Evolutionary conservation across 2,113 vertebrate genomes (phyloP), one percentile per base, ranked within the genome.

Genomic region (Pseudonaja textilis): DNA sequence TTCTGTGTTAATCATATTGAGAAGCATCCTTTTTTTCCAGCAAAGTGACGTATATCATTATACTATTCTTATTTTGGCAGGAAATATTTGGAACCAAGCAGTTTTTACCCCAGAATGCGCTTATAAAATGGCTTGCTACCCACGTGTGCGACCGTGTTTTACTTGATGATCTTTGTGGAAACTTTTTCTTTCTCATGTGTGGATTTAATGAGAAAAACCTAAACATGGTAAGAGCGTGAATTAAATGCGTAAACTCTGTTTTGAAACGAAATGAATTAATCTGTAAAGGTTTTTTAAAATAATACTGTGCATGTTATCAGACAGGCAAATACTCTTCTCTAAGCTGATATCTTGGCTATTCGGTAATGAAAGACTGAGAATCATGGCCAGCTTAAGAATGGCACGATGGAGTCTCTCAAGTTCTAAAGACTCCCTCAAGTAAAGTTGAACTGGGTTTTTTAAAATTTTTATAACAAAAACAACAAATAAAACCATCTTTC

Each of bases 171-270:
- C 96, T 99, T 91, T 99, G 99, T 64, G 99, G 98, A 92, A 99
- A 99, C 93, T 0, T 98, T 0, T 98, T 99, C 95, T 99, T 99
- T 90, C 3, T 99, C 91, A 57, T 99, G 0, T 98, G 98, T 1
- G 99, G 99, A 89, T 99, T 99, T 87, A 98, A 99, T 87, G 98
- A 99, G 95, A 98, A 95, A 89, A 99, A 99, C 96, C 97, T 99
- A 89, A 99, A 99, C 95, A 98, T 98, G 99, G 99, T 99, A 97
- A 55, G 97, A 96, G 26, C 10, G 4, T 64, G 61, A 64, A 64
- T 64, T 29, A 64, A 64, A 64, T 29, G 11, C 3, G 11, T 29
- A 64, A 29, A 64, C 61, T 64, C 26, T 64, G 61, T 29, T 64
- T 64, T 64, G 61, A 64, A 64, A 50, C 10, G 47, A 50, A 50